Base-by-base conservation (phyloP, 2,113 vertebrate genomes). In the Heterochromis multidens region DNA sequence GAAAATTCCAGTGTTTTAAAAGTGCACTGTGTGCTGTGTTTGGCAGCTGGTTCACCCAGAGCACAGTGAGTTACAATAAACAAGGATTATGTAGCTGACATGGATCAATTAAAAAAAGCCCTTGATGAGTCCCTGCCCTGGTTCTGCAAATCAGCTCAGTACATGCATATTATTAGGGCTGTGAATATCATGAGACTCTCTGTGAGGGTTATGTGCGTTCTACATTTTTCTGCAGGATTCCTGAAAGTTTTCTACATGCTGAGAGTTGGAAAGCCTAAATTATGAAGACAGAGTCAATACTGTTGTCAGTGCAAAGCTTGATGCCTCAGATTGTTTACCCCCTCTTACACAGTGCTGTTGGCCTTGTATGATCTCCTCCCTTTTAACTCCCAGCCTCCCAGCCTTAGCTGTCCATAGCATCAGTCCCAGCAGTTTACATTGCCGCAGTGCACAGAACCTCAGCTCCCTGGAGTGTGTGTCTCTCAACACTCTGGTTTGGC, bases 1-100 rank as follows among this genome's bases (percentile, higher is more conserved):
- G 86, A 90, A 90, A 79, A 81, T 90, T 91, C 89, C 84, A 86
- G 86, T 37, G 88, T 80, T 90, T 88, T 74, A 86, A 58, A 80
- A 76, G 31, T 33, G 72, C 77, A 25, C 63, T 80, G 74, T 80
- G 65, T 61, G 86, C 58, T n/a, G 58, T 29, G 77, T 91, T 80
- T 84, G 77, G 81, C 74, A 77, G 82, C 43, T 40, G 31, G 31
- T 40, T 78, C 63, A 56, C 31, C 62, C 80, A 72, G 58, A 91
- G 57, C 8, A 2, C 85, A 82, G 46, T 21, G 49, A 21, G 29
- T 72, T 63, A 85, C 82, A 87, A 78, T 80, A 87, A 89, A 84
- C 79, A 82, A 72, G 56, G 46, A 83, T 88, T 84, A 80, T 81
- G 19, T 29, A 77, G 84, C 80, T 70, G 63, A 82, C 87, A 58